Evolutionary conservation across 2,888 invertebrate species (phyloP).

Genomic region (Rhingia campestris): DNA sequence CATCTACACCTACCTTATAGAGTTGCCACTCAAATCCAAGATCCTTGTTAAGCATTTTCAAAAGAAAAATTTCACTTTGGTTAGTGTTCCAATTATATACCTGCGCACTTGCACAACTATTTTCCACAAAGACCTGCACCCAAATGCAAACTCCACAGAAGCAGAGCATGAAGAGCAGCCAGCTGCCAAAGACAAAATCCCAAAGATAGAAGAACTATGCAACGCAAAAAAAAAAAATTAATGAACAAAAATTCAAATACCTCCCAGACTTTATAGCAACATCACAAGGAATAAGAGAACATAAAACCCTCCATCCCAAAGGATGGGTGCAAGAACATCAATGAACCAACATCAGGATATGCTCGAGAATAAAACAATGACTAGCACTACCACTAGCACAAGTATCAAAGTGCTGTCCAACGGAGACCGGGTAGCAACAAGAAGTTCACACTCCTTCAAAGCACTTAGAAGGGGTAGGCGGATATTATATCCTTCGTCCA

Average conservation of each 20-base stretch:
- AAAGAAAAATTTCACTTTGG: constrained; percentile 10
- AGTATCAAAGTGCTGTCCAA: constrained; percentile 51
- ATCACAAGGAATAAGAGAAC: constrained; percentile 1
- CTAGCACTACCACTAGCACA: constrained; percentile 14
- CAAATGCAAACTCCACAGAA: constrained; percentile 29
- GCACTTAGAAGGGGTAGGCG: constrained; percentile 11
- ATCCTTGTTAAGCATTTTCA: constrained; percentile 15
- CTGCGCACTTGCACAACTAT: background rate
- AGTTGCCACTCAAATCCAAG: background rate
- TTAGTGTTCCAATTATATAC: constrained; percentile 1
- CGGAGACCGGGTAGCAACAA: constrained; percentile 25
- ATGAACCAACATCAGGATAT: constrained; percentile 15
- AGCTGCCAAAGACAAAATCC: constrained; percentile 16
- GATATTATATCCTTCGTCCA: background rate
- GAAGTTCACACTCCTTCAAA: constrained; percentile 31
- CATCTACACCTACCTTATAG: background rate
- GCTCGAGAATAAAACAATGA: background rate
- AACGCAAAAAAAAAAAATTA: constrained; percentile 35
- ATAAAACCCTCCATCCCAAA: constrained; percentile 1
- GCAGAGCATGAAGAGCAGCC: background rate
- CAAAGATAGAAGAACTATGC: background rate
- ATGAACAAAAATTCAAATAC: constrained; percentile 64
- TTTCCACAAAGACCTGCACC: constrained; percentile 4
- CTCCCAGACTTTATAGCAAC: constrained; percentile 46
- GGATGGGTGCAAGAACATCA: constrained; percentile 32